Evolutionary conservation across 2,888 invertebrate genomes (phyloP).

Genomic region (Hermaeophaga mercurialis): DNA sequence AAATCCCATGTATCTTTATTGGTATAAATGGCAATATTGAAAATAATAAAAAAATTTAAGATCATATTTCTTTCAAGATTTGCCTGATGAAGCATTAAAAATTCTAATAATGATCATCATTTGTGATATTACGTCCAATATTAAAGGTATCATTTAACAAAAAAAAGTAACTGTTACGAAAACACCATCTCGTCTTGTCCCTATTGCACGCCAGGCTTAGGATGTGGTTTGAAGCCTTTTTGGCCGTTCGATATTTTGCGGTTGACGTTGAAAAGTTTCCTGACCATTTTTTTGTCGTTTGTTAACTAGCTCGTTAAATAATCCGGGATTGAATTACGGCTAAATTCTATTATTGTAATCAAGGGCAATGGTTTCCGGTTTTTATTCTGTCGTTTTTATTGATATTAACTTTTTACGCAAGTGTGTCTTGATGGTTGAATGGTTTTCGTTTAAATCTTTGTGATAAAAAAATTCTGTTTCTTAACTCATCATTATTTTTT

Average conservation of each 20-base stretch:
- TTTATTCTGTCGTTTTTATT: too few relatives aligned
- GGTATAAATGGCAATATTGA: too few relatives aligned
- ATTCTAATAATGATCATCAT: not conserved
- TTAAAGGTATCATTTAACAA: not conserved
- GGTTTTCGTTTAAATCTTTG: too few relatives aligned
- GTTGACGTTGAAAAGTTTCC: conserved; percentile 52
- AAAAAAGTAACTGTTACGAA: conserved; percentile 4
- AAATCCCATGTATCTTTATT: too few relatives aligned
- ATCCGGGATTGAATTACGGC: conserved; percentile 47
- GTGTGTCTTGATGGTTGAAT: too few relatives aligned
- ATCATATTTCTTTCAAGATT: not conserved
- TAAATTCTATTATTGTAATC: conserved; percentile 43
- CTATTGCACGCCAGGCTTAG: conserved; percentile 30
- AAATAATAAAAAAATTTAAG: too few relatives aligned
- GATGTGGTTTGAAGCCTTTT: conserved; percentile 53
- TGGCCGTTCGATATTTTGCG: conserved; percentile 43
- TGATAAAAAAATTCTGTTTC: too few relatives aligned
- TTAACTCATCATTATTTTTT: too few relatives aligned
- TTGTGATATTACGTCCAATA: not conserved
- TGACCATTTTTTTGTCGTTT: conserved; percentile 51
- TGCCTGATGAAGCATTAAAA: not conserved
- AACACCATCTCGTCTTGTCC: conserved; percentile 3
- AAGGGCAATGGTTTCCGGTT: conserved; percentile 39
- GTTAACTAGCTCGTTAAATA: conserved; percentile 53
- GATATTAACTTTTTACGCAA: conserved; percentile 15